These are phyloP conservation scores for Scarus forsteni DNA, from an alignment of 2,797 vertebrate genomes.

Conservation along the genomic window DNA sequence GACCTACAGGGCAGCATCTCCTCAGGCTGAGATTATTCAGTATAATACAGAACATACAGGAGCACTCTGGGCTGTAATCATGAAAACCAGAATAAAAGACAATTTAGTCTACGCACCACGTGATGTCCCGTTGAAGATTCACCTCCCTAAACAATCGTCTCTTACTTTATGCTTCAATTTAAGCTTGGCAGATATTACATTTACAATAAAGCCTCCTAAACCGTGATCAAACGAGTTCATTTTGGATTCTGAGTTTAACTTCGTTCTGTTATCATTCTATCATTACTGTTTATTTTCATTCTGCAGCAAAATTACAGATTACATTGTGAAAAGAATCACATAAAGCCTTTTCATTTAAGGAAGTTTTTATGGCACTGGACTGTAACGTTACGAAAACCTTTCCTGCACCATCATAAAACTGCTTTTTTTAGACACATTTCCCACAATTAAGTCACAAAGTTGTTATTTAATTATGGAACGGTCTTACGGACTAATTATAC, in stretches of 20 bases:
- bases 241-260: background rate
- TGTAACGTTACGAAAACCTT: no score
- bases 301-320: no score
- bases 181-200: background rate
- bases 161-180: background rate
- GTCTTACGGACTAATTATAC: no score
- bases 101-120: background rate
- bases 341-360: no score
- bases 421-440: no score
- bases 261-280: background rate
- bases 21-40: background rate
- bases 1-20: background rate
- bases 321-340: no score
- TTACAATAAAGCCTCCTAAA: background rate
- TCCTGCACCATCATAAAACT: no score
- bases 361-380: no score
- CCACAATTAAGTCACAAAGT: no score
- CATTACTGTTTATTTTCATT: background rate
- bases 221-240: background rate
- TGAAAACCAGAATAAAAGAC: slow-evolving; percentile 9
- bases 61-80: slow-evolving; percentile 15
- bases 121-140: background rate
- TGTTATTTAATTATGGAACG: no score
- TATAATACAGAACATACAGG: slow-evolving; percentile 15
- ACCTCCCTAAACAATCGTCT: background rate